phyloP scores from a whole-genome alignment of 2,113 vertebrate genomes.

The Aegithalos caudatus region DNA sequence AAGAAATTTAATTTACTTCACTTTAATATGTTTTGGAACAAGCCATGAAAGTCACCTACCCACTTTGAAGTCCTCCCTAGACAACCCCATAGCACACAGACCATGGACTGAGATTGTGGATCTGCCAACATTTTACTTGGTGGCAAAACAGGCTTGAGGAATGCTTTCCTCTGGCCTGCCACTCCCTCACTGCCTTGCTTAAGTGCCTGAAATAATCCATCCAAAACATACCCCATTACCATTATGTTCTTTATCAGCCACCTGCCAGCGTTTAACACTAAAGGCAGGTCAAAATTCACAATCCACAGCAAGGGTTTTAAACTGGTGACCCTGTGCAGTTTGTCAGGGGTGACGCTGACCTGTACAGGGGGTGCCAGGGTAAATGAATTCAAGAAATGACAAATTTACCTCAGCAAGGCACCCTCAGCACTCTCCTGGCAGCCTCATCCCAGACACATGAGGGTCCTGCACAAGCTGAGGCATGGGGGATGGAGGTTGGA shows the following conservation, averaged over 20 bases:
- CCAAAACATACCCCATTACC: background rate
- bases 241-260: background rate
- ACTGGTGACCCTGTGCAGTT: fast-evolving
- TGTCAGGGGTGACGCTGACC: background rate
- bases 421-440: background rate
- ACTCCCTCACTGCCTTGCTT: background rate
- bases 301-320: background rate
- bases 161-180: background rate
- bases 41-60: background rate
- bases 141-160: background rate
- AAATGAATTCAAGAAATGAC: background rate
- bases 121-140: background rate
- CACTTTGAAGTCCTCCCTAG: background rate
- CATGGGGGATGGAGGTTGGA: background rate
- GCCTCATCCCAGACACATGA: fast-evolving
- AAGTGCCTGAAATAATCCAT: background rate
- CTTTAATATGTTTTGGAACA: background rate
- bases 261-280: background rate
- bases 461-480: background rate
- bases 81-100: background rate
- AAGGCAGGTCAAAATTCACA: background rate
- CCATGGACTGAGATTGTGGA: background rate
- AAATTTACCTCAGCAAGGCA: background rate
- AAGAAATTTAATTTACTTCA: background rate
- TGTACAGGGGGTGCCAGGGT: fast-evolving